These are phyloP conservation scores for Erebia ligea DNA, from an alignment of 2,888 invertebrate species.

Conservation along the genomic window DNA sequence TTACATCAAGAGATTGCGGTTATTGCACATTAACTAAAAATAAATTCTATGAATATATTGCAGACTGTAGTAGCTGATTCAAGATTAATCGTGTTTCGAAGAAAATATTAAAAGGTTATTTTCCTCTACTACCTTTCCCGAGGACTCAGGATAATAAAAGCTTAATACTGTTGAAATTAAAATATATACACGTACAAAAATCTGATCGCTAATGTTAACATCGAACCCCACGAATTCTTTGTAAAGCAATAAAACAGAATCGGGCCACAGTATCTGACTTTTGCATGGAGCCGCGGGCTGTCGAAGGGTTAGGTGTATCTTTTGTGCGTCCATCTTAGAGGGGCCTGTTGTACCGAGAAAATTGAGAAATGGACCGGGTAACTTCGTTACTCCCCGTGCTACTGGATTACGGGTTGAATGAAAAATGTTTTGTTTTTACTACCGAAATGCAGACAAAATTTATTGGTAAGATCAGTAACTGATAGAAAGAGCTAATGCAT, in stretches of 20 bases:
- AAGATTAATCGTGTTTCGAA: background rate
- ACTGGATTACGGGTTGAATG: constrained; percentile 68
- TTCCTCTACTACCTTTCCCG: background rate
- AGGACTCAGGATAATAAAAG: background rate
- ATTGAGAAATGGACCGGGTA: constrained; percentile 84
- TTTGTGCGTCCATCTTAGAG: constrained; percentile 71
- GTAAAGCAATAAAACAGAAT: constrained; percentile 71
- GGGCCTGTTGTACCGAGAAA: constrained; percentile 65
- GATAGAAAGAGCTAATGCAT: background rate
- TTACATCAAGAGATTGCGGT: too few relatives aligned
- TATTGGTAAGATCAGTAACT: constrained; percentile 27
- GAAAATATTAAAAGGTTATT: background rate
- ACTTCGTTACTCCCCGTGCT: constrained; percentile 76
- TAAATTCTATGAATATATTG: too few relatives aligned
- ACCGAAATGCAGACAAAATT: constrained; percentile 33
- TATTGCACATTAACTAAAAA: too few relatives aligned
- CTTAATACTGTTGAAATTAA: constrained; percentile 30
- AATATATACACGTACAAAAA: constrained; percentile 23
- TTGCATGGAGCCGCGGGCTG: constrained; percentile 60
- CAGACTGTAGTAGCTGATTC: background rate
- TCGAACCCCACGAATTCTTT: constrained; percentile 45
- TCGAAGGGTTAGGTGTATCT: constrained; percentile 69
- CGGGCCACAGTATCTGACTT: constrained; percentile 60
- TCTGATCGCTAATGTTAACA: constrained; percentile 37
- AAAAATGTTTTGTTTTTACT: constrained; percentile 73